These are phyloP conservation scores for Germaria angustata DNA, from an alignment of 2,888 invertebrate genomes.

Conservation along the genomic window DNA sequence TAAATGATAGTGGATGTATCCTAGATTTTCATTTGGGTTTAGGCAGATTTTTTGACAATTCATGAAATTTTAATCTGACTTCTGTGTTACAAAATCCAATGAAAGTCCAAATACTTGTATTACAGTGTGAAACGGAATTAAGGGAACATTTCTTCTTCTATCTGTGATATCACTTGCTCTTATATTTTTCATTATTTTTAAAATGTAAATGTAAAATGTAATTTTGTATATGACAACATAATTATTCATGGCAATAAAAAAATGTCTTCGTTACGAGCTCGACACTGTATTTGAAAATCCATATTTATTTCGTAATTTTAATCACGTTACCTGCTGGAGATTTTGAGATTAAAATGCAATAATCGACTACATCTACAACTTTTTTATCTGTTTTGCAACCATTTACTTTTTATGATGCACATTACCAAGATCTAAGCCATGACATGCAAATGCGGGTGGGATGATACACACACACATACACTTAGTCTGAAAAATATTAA, in stretches of 20 bases:
- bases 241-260: neutral
- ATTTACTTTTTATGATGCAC: neutral
- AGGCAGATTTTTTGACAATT: no score
- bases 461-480: neutral
- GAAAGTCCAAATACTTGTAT: no score
- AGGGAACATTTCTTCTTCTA: no score
- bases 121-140: no score
- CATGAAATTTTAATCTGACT: no score
- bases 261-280: neutral
- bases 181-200: no score
- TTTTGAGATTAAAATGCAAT: constrained; percentile 49
- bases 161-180: no score
- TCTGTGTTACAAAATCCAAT: no score
- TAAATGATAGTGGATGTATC: no score
- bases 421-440: neutral
- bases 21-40: no score
- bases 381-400: neutral
- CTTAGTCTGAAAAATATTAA: neutral
- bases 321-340: neutral
- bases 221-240: neutral
- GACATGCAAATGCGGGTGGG: neutral
- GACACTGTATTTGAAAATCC: neutral
- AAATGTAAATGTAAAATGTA: no score
- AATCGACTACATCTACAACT: neutral
- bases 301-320: neutral